These are phyloP conservation scores for Bicyclus anynana DNA, from an alignment of 1,140 invertebrate species.

Conservation along the genomic window DNA sequence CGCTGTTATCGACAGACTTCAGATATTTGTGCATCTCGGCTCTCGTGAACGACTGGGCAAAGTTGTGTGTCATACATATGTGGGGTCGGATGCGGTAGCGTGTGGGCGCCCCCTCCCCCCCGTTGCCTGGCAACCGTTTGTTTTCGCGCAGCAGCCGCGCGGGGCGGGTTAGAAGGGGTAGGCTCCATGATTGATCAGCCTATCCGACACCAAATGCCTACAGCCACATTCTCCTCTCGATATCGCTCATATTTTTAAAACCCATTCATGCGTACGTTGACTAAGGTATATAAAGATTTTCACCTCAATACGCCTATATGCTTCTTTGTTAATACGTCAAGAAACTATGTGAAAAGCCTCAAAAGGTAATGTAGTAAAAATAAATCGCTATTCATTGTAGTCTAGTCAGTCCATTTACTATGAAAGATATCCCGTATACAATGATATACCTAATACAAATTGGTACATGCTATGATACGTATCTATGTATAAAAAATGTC, in stretches of 20 bases:
- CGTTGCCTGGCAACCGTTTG: constrained; percentile 70
- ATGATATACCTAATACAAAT: too few relatives aligned
- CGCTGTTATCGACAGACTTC: background rate
- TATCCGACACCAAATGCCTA: constrained; percentile 68
- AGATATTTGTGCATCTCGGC: constrained; percentile 25
- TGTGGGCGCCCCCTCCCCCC: constrained; percentile 52
- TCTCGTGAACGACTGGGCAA: constrained; percentile 17
- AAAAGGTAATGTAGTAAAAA: background rate
- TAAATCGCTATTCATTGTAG: background rate
- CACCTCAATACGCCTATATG: background rate
- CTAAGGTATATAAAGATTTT: background rate
- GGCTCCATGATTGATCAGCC: constrained; percentile 75
- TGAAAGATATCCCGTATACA: background rate
- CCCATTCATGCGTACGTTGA: constrained; percentile 1
- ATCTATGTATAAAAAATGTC: too few relatives aligned
- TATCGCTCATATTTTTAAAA: constrained; percentile 36
- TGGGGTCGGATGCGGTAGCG: constrained; percentile 50
- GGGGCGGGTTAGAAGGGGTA: constrained; percentile 73
- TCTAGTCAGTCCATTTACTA: background rate
- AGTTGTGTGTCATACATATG: constrained; percentile 50
- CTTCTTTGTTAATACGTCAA: background rate
- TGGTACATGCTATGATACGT: too few relatives aligned
- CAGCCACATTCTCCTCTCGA: constrained; percentile 45
- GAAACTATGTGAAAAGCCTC: background rate
- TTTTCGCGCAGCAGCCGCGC: constrained; percentile 60